phyloP scores from a whole-genome alignment of 2,888 invertebrate genomes.

The Schrankia costaestrigalis region DNA sequence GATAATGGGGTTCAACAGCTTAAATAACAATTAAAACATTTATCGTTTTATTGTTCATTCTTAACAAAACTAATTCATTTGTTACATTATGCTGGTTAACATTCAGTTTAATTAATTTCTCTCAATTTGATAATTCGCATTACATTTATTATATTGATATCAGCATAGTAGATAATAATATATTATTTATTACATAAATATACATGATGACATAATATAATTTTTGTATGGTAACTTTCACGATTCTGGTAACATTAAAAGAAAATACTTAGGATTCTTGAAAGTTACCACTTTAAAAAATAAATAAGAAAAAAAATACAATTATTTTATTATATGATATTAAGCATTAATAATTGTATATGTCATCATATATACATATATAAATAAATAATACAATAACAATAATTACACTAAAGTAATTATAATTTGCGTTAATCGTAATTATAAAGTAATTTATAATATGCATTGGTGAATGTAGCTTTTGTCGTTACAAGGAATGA shows the following conservation, averaged over 20 bases:
- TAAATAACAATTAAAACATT: constrained; percentile 48
- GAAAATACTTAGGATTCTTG: too few relatives aligned
- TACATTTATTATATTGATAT: constrained; percentile 25
- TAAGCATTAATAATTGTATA: neutral
- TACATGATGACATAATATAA: constrained; percentile 11
- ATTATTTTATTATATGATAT: neutral
- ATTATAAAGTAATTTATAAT: too few relatives aligned
- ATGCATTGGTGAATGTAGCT: too few relatives aligned
- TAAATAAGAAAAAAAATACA: too few relatives aligned
- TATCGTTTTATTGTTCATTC: constrained; percentile 64
- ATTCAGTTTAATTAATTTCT: constrained; percentile 40
- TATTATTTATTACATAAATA: too few relatives aligned
- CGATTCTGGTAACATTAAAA: too few relatives aligned
- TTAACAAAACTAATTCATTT: constrained; percentile 64
- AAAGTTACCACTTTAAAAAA: too few relatives aligned
- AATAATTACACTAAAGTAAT: constrained; percentile 14
- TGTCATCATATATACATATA: constrained; percentile 8
- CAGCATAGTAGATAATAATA: too few relatives aligned
- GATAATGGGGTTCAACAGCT: too few relatives aligned
- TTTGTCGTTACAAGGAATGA: too few relatives aligned
- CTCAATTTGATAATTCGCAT: constrained; percentile 35
- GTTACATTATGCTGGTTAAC: constrained; percentile 67
- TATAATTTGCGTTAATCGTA: too few relatives aligned
- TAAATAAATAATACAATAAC: constrained; percentile 13
- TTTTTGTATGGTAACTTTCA: too few relatives aligned